Evolutionary conservation across 2,797 vertebrate species (phyloP).

Genomic region (Peromyscus aztecus): DNA sequence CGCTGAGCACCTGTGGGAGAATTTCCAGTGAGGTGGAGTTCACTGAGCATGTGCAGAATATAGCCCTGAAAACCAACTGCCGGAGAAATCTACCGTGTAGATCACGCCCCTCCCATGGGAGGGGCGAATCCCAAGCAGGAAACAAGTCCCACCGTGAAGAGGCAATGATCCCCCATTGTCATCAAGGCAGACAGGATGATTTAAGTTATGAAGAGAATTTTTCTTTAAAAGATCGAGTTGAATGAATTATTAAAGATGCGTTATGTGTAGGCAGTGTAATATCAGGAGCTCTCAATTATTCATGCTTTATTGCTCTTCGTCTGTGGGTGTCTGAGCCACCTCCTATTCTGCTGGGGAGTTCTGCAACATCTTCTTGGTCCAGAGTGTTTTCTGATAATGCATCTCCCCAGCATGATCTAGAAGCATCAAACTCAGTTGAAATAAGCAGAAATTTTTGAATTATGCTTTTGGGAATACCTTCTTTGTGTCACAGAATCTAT

Average conservation of each 20-base stretch:
- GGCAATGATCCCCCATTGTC: background rate
- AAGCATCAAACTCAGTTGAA: conserved; percentile 52
- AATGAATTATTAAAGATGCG: conserved; percentile 78
- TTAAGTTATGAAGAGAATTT: conserved; percentile 53
- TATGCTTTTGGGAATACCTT: conserved; percentile 54
- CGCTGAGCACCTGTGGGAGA: background rate
- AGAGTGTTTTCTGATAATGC: conserved; percentile 52
- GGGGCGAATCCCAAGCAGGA: background rate
- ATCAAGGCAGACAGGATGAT: conserved; percentile 66
- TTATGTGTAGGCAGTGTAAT: conserved; percentile 78
- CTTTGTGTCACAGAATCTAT: background rate
- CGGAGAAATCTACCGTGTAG: background rate
- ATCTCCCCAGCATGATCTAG: background rate
- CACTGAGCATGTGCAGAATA: conserved; percentile 56
- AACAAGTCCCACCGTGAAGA: conserved; percentile 19
- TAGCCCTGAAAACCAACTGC: background rate
- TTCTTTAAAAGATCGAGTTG: conserved; percentile 46
- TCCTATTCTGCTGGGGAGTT: background rate
- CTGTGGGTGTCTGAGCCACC: conserved; percentile 40
- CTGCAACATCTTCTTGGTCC: background rate
- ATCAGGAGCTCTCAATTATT: conserved; percentile 83
- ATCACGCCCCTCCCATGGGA: background rate
- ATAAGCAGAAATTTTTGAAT: conserved; percentile 17
- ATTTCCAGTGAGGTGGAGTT: background rate
- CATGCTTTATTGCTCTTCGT: conserved; percentile 72